Percentiles rank a stretch among this genome's conserved stretches.
These are phyloP conservation scores for Charina bottae DNA, from an alignment of 2,113 vertebrate species.

Conservation along the genomic window DNA sequence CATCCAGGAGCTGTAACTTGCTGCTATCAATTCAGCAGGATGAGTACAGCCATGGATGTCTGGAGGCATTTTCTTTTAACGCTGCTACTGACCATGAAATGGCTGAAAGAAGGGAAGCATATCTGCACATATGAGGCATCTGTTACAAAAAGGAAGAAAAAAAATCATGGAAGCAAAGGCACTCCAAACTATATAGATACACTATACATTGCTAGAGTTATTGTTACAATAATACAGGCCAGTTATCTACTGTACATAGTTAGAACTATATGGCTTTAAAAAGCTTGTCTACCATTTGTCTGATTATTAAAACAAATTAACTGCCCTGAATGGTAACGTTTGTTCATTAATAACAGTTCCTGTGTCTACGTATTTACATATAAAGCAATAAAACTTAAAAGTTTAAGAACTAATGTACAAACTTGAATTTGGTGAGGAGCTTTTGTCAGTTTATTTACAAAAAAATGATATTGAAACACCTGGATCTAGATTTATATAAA, in stretches of 20 bases:
- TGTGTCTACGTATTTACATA: conserved; percentile 96
- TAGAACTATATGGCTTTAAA: conserved; percentile 99
- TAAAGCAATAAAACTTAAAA: conserved; percentile 83
- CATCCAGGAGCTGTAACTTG: neutral
- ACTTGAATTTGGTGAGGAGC: conserved; percentile 96
- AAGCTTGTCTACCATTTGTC: conserved; percentile 95
- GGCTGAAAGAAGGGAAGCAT: conserved; percentile 55
- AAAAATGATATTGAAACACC: conserved; percentile 75
- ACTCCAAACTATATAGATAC: conserved; percentile 99
- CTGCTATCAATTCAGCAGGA: neutral
- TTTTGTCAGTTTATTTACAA: conserved; percentile 76
- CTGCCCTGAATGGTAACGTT: conserved; percentile 91
- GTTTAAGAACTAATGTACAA: conserved; percentile 81
- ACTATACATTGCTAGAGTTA: conserved; percentile 99
- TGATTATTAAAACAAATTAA: conserved; percentile 90
- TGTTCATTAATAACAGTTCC: conserved; percentile 97
- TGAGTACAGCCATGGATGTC: neutral
- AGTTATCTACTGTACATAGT: conserved; percentile 97
- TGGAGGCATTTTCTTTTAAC: conserved; percentile 57
- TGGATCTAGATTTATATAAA: conserved; percentile 79
- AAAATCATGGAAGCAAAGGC: conserved; percentile 95
- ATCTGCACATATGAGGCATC: conserved; percentile 36
- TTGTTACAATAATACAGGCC: conserved; percentile 98
- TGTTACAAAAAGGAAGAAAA: conserved; percentile 55
- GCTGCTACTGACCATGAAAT: conserved; percentile 58